Percentiles rank a stretch among this genome's conserved stretches.
Conservation (phyloP, 2,113 vertebrate genomes). For the Aix galericulata region DNA sequence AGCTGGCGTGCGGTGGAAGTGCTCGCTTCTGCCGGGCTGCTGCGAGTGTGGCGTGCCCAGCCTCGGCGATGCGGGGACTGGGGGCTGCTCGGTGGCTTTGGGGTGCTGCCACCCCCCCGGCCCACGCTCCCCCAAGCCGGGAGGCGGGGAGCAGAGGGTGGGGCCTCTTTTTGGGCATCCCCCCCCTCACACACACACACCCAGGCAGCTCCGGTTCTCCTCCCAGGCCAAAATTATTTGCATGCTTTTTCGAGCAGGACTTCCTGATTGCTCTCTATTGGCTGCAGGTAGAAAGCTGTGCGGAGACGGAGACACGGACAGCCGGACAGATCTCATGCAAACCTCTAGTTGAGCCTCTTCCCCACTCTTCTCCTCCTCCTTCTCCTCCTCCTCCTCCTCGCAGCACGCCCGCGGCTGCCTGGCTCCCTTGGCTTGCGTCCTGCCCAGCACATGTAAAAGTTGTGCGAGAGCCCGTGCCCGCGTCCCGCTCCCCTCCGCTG, state of each 20-base stretch:
- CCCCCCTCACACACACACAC: neutral
- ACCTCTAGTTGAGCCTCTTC: neutral
- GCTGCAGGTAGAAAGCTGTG: constrained; percentile 61
- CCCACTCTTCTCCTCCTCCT: neutral
- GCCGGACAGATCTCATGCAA: constrained; percentile 11
- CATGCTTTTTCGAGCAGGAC: constrained; percentile 43
- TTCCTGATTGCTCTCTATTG: constrained; percentile 66
- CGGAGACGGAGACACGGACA: neutral
- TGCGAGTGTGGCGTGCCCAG: neutral
- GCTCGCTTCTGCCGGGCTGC: neutral
- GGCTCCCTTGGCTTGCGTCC: neutral
- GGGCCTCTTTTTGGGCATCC: neutral
- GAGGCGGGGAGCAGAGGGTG: neutral
- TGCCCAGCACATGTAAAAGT: constrained; percentile 51
- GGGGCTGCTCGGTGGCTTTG: neutral
- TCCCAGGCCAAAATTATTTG: constrained; percentile 43
- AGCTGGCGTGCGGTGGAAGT: neutral
- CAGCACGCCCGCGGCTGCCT: neutral
- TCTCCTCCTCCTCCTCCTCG: neutral
- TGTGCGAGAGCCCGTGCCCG: neutral
- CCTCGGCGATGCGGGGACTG: neutral
- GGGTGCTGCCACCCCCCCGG: neutral
- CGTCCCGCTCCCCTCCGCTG: neutral
- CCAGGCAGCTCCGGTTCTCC: constrained; percentile 20
- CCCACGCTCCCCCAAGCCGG: neutral